These are phyloP conservation scores for Drosophila formosana DNA, from an alignment of 2,888 invertebrate genomes.

Conservation along the genomic window DNA sequence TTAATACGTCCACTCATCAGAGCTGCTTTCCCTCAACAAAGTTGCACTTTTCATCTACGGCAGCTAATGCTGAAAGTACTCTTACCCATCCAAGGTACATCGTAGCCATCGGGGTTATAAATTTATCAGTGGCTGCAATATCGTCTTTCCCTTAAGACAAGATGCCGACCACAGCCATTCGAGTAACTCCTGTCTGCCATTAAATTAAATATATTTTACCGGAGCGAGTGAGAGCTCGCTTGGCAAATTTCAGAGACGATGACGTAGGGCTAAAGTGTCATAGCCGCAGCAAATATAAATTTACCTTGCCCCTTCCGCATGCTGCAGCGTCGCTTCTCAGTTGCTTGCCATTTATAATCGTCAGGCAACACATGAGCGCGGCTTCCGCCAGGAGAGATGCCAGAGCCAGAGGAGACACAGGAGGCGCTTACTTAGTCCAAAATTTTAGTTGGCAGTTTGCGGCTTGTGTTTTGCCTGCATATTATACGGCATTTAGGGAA, in stretches of 20 bases:
- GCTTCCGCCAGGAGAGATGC: neutral
- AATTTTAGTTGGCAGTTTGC: slow-evolving; percentile 17
- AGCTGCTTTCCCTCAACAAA: slow-evolving; percentile 13
- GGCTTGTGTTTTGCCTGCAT: slow-evolving; percentile 8
- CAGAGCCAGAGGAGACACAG: neutral
- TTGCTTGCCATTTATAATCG: slow-evolving; percentile 67
- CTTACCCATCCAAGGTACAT: neutral
- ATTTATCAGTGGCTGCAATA: slow-evolving; percentile 29
- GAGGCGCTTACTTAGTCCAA: slow-evolving; percentile 1
- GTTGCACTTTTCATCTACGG: slow-evolving; percentile 17
- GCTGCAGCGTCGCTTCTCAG: slow-evolving; percentile 16
- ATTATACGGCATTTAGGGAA: slow-evolving; percentile 5
- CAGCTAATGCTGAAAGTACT: slow-evolving; percentile 11
- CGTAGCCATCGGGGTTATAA: slow-evolving; percentile 16
- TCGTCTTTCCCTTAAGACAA: slow-evolving; percentile 5
- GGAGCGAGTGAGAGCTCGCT: neutral
- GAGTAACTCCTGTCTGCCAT: slow-evolving; percentile 1
- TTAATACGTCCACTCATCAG: slow-evolving; percentile 27
- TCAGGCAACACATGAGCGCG: slow-evolving; percentile 46
- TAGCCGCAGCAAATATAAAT: slow-evolving; percentile 47
- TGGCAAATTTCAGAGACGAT: slow-evolving; percentile 28
- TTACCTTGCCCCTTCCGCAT: slow-evolving; percentile 20
- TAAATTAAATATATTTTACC: slow-evolving; percentile 27
- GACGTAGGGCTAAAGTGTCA: slow-evolving; percentile 23
- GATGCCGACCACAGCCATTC: slow-evolving; percentile 11